Conservation (phyloP, 2,113 vertebrate species). For the Leptodactylus fuscus region DNA sequence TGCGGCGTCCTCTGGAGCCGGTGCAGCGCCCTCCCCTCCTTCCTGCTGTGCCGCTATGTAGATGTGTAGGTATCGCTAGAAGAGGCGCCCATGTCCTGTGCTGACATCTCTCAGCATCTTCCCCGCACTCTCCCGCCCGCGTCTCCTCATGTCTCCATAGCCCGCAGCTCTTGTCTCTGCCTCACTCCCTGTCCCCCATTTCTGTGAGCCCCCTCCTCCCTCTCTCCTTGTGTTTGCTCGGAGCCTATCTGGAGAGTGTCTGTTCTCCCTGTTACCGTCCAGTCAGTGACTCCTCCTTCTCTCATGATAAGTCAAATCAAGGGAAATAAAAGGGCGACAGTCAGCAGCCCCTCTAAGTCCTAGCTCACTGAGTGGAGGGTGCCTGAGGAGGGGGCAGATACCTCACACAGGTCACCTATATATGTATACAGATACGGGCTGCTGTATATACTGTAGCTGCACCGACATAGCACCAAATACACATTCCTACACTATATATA, state of each 20-base stretch:
- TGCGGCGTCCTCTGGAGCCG: not conserved
- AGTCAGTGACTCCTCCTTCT: constrained; percentile 28
- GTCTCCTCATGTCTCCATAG: constrained; percentile 29
- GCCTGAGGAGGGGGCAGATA: not conserved
- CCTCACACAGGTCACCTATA: not conserved
- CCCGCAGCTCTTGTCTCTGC: not conserved
- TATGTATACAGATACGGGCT: too few relatives aligned
- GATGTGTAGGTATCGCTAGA: not conserved
- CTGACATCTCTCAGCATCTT: constrained; percentile 18
- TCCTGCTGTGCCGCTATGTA: too few relatives aligned
- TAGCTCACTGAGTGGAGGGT: not conserved
- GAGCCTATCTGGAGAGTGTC: constrained; percentile 30
- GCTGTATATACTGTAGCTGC: too few relatives aligned
- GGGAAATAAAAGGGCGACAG: not conserved
- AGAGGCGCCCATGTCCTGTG: too few relatives aligned
- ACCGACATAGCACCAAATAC: too few relatives aligned
- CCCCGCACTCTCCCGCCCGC: too few relatives aligned
- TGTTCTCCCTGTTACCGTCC: constrained; percentile 38
- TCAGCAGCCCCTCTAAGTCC: not conserved
- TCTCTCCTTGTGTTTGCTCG: too few relatives aligned
- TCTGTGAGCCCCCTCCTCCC: constrained; percentile 16
- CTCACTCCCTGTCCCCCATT: constrained; percentile 36
- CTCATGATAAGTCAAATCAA: constrained; percentile 51
- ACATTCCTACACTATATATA: too few relatives aligned
- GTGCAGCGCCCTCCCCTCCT: constrained; percentile 11